Conservation (phyloP, 2,888 invertebrate genomes). For the Sphaeridia pumilis region DNA sequence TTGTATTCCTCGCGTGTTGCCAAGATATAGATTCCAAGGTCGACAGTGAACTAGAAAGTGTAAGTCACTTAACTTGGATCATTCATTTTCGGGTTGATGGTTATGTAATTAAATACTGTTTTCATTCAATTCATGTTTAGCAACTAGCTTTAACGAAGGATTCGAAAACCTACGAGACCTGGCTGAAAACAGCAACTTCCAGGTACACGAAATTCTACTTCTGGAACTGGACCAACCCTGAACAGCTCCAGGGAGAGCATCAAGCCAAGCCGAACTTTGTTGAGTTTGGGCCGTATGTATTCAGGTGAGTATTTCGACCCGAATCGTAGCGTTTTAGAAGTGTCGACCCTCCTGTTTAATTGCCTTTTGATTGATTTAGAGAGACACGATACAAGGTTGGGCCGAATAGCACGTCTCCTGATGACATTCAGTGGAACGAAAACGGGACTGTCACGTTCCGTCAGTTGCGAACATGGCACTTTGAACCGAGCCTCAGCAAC, state of each 20-base stretch:
- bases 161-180: slow-evolving; percentile 56
- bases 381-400: slow-evolving; percentile 40
- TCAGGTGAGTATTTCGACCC: slow-evolving; percentile 50
- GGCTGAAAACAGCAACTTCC: slow-evolving; percentile 71
- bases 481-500: slow-evolving; percentile 54
- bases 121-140: slow-evolving; percentile 44
- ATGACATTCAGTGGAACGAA: slow-evolving; percentile 45
- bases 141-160: slow-evolving; percentile 51
- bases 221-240: slow-evolving; percentile 67
- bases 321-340: too few species aligned
- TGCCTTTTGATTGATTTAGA: slow-evolving; percentile 44
- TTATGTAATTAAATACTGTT: slow-evolving; percentile 29
- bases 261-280: slow-evolving; percentile 28
- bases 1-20: slow-evolving; percentile 29
- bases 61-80: too few species aligned
- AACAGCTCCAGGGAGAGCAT: slow-evolving; percentile 47
- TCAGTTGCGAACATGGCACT: slow-evolving; percentile 63
- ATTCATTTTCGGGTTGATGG: too few species aligned
- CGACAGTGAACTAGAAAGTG: slow-evolving; percentile 26
- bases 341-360: too few species aligned
- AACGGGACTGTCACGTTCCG: slow-evolving; percentile 66
- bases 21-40: slow-evolving; percentile 31
- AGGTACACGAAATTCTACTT: slow-evolving; percentile 64
- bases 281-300: slow-evolving; percentile 57
- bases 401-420: slow-evolving; percentile 54